Evolutionary conservation across 2,888 invertebrate genomes (phyloP).

Genomic region (Lepidocyrtoides sp.): DNA sequence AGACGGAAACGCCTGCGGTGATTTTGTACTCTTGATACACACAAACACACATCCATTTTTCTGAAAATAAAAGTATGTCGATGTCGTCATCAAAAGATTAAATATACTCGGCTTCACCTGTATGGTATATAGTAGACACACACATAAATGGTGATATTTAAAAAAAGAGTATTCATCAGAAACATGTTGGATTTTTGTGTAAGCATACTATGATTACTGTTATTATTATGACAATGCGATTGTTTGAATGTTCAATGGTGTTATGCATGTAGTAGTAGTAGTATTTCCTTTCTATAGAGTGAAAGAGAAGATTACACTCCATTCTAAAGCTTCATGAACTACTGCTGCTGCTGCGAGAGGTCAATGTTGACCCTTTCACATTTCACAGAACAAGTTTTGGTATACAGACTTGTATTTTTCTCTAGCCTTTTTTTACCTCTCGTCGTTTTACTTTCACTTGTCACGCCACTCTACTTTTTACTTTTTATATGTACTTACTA

Average conservation of each 20-base stretch:
- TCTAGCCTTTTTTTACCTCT: constrained; percentile 3
- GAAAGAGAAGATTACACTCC: neutral
- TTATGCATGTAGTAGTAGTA: neutral
- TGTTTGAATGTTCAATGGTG: constrained; percentile 29
- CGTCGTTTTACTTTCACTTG: constrained; percentile 78
- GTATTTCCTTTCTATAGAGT: neutral
- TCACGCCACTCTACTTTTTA: constrained; percentile 65
- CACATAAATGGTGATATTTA: too few relatives aligned
- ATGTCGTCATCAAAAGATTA: constrained; percentile 38
- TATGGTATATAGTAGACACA: neutral
- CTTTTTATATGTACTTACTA: neutral
- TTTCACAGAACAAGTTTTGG: constrained; percentile 52
- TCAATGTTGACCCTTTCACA: constrained; percentile 71
- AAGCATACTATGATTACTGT: constrained; percentile 13
- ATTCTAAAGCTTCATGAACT: neutral
- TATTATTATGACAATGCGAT: constrained; percentile 14
- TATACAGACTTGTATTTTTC: constrained; percentile 23
- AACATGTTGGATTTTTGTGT: neutral
- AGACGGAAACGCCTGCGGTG: constrained; percentile 49
- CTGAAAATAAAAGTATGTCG: constrained; percentile 16
- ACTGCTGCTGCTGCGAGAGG: neutral
- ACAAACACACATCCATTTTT: neutral
- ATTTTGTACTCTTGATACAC: constrained; percentile 37
- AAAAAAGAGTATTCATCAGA: too few relatives aligned
- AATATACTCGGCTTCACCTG: too few relatives aligned